Base-by-base conservation (phyloP, 2,888 invertebrate genomes). In the Antheraea assamensis region DNA sequence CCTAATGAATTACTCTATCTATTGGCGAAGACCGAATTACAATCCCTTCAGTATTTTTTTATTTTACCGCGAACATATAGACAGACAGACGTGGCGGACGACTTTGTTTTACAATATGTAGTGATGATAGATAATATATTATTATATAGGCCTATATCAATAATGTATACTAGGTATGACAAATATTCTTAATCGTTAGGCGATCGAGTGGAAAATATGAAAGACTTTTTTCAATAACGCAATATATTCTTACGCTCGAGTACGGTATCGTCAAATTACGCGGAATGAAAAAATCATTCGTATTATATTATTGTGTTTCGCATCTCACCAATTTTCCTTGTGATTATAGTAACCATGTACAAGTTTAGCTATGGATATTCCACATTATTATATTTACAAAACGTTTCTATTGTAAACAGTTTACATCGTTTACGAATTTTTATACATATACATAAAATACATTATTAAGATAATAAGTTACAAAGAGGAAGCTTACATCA, bases 191-290 rank as follows among this genome's bases (percentile, higher is more conserved):
- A 64, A 64, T 64, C 73, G 61, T 74, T 73, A 74, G 71, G 52
- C 76, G 76, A 79, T 77, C 74, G 75, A 71, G 19, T 77, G 75
- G 75, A 79, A 78, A 76, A 81, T 74, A 76, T 76, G 35, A 49
- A 58, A 71, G 74, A 75, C 70, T 75, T 73, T 77, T 74, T 75
- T 73, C 76, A 75, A 76, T 76, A 76, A 74, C 61, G 64, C 71
- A 55, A 74, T 68, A 70, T 68, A 35, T 72, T 70, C 64, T 74
- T 72, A 74, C 72, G 71, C 61, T 72, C 71, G 61, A 70, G 72
- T 73, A 72, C 71, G 70, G 74, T 73, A 73, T 75, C 75, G 73
- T 73, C 73, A 76, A 76, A 76, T 75, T 75, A 77, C 64, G 73
- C 72, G 74, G 72, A 76, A 75, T 73, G 76, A 75, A 77, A 77